Evolutionary conservation across 2,113 vertebrate species (phyloP).

Genomic region (Amia ocellicauda): DNA sequence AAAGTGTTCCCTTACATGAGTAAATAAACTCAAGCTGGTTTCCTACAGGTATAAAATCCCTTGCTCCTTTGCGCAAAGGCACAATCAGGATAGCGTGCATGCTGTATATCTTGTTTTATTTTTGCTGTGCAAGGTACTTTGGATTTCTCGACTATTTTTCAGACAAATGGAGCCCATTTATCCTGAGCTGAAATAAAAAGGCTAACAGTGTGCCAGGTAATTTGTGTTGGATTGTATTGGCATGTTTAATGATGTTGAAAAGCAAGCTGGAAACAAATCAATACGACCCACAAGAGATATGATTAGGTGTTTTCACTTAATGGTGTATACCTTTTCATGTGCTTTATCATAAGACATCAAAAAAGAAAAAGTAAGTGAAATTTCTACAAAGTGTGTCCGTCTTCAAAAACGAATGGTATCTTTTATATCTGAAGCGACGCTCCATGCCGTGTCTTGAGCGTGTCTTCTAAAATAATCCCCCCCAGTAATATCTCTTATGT

Average conservation of each 20-base stretch:
- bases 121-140: conserved; percentile 1
- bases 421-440: too few relatives aligned
- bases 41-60: neutral
- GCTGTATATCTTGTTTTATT: neutral
- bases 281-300: neutral
- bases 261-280: conserved; percentile 2
- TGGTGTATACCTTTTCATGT: neutral
- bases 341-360: neutral
- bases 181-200: conserved; percentile 2
- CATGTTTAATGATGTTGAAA: conserved; percentile 6
- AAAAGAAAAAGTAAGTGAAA: neutral
- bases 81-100: neutral
- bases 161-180: neutral
- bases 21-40: neutral
- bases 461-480: too few relatives aligned
- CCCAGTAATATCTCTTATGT: too few relatives aligned
- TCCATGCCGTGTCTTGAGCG: too few relatives aligned
- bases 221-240: neutral
- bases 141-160: neutral
- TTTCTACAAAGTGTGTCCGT: neutral
- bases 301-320: neutral
- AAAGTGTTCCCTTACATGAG: neutral
- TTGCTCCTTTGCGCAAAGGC: neutral
- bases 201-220: neutral
- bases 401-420: neutral